Evolutionary conservation across 2,113 vertebrate genomes (phyloP).

Genomic region (Tiliqua scincoides): DNA sequence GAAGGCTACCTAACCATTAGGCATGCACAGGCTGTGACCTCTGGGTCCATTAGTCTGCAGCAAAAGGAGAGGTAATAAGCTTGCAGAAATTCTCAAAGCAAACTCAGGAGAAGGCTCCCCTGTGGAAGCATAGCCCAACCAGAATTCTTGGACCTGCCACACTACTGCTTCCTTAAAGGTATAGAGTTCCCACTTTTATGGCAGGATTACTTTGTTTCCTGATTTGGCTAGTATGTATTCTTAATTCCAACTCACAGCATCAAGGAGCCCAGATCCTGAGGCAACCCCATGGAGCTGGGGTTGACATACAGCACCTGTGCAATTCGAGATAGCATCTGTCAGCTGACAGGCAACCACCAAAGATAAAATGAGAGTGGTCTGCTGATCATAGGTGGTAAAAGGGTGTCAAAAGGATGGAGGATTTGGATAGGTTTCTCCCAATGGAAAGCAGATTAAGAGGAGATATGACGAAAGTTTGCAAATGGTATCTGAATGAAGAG

Average conservation of each 20-base stretch:
- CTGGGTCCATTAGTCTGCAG: background rate
- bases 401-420: background rate
- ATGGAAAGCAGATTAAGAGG: background rate
- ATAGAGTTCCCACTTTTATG: background rate
- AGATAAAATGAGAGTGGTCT: background rate
- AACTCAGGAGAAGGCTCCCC: background rate
- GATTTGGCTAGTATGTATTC: background rate
- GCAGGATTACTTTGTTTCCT: background rate
- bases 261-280: background rate
- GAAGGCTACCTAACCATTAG: background rate
- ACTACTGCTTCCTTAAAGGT: background rate
- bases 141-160: background rate
- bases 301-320: background rate
- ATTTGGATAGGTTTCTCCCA: background rate
- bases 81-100: background rate
- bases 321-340: background rate
- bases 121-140: background rate
- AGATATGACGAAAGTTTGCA: background rate
- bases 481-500: background rate
- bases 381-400: background rate
- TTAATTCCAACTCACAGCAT: background rate
- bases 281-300: background rate
- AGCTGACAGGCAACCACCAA: background rate
- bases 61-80: background rate
- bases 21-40: background rate